phyloP scores from a whole-genome alignment of 2,113 vertebrate species.

The Oncorhynchus gorbuscha region DNA sequence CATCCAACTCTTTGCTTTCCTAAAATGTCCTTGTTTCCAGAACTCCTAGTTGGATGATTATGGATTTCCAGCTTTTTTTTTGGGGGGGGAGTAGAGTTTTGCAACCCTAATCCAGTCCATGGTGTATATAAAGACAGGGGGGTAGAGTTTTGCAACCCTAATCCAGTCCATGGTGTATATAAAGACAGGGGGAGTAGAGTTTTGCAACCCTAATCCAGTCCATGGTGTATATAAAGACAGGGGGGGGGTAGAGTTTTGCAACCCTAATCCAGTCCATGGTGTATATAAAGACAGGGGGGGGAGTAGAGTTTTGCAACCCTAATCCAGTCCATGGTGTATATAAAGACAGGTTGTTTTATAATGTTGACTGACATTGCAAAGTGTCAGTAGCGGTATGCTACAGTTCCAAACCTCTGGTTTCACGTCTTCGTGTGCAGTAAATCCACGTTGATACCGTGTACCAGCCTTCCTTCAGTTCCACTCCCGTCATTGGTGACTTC shows the following conservation, averaged over 20 bases:
- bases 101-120: too few relatives aligned
- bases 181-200: conserved; percentile 3
- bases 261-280: too few relatives aligned
- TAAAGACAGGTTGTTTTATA: too few relatives aligned
- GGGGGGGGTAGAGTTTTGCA: conserved; percentile 6
- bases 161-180: background rate
- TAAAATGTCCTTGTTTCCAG: too few relatives aligned
- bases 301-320: conserved; percentile 7
- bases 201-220: background rate
- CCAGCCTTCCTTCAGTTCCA: background rate
- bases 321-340: background rate
- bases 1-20: too few relatives aligned
- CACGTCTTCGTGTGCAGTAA: background rate
- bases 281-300: background rate
- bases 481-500: conserved; percentile 26
- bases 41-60: too few relatives aligned
- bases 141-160: conserved; percentile 9
- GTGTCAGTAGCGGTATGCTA: background rate
- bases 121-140: background rate
- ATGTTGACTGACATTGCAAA: too few relatives aligned
- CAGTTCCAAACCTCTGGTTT: background rate
- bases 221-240: background rate
- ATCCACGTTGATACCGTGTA: background rate
- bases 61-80: too few relatives aligned
- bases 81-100: conserved; percentile 3